Percentiles rank a stretch among this genome's conserved stretches.
Conservation (phyloP, 2,888 invertebrate species). For the Drosophila longiperda region DNA sequence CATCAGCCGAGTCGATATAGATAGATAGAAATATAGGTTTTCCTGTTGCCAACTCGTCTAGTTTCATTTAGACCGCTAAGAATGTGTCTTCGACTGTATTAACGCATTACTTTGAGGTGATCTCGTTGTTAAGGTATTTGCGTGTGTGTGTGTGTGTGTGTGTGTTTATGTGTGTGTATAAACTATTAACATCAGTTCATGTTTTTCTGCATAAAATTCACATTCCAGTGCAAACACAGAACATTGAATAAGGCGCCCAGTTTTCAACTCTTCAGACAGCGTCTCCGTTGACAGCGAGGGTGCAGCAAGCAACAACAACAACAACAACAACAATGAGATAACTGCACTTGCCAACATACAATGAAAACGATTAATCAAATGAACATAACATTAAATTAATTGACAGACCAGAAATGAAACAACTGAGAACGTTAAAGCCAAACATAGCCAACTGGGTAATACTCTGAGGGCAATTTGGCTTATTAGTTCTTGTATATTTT, state of each 20-base stretch:
- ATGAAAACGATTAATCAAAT: conserved; percentile 38
- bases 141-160: neutral
- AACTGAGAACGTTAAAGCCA: neutral
- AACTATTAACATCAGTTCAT: conserved; percentile 27
- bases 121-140: neutral
- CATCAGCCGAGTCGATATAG: neutral
- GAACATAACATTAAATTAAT: conserved; percentile 43
- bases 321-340: conserved; percentile 7
- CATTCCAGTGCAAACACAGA: conserved; percentile 32
- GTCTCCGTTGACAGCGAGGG: conserved; percentile 19
- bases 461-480: neutral
- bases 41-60: neutral
- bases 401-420: conserved; percentile 21
- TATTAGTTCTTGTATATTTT: neutral
- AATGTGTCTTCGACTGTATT: neutral
- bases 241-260: conserved; percentile 16
- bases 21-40: neutral
- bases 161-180: neutral
- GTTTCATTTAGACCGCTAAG: neutral
- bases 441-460: neutral
- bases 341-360: conserved; percentile 6
- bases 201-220: conserved; percentile 63
- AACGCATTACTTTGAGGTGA: neutral
- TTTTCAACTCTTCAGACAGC: conserved; percentile 15
- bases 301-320: conserved; percentile 30